Percentiles rank a stretch among this genome's conserved stretches.
Conservation (phyloP, 2,113 vertebrate genomes). For the Panthera tigris region DNA sequence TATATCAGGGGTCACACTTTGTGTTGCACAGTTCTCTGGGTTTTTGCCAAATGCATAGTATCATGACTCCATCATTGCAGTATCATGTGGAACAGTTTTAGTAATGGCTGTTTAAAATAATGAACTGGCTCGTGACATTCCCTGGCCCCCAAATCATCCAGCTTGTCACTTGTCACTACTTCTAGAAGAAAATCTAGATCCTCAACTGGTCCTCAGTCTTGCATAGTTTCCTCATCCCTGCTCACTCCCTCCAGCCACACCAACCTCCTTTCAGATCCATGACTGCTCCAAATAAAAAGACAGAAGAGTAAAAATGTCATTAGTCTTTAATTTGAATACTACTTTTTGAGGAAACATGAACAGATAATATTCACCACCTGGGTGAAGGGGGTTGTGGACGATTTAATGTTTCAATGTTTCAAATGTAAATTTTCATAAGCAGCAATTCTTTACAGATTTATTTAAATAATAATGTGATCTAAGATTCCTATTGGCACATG, state of each 20-base stretch:
- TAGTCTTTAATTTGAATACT: neutral
- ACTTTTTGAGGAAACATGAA: neutral
- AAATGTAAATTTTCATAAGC: neutral
- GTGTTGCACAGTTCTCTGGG: neutral
- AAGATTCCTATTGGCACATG: neutral
- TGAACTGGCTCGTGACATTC: neutral
- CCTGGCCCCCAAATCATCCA: neutral
- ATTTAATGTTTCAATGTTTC: conserved; percentile 38
- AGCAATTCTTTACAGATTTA: neutral
- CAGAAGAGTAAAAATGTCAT: neutral
- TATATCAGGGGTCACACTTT: neutral
- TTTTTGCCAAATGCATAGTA: neutral
- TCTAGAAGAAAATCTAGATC: neutral
- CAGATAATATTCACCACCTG: neutral
- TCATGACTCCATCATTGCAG: neutral
- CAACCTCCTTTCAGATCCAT: neutral
- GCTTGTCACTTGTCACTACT: neutral
- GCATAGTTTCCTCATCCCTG: neutral
- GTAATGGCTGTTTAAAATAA: neutral
- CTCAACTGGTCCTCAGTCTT: neutral
- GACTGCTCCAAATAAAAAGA: neutral
- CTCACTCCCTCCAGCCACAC: neutral
- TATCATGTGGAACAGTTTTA: neutral
- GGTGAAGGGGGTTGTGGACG: neutral
- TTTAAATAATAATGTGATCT: neutral